Evolutionary conservation across 1,140 invertebrate genomes (phyloP).

Genomic region (Zaprionus nigranus): DNA sequence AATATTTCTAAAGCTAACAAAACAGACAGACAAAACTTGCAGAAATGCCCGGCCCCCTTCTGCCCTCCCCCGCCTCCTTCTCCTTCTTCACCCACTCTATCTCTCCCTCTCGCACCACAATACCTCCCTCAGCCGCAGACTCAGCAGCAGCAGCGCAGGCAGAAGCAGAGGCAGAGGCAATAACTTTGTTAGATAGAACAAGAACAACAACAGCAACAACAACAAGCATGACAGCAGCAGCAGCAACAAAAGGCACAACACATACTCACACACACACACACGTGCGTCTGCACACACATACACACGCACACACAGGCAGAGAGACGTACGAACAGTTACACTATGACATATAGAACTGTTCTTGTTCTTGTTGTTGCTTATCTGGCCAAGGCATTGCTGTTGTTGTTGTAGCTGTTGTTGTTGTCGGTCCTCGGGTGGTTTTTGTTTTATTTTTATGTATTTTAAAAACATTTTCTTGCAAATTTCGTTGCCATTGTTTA

Average conservation of each 20-base stretch:
- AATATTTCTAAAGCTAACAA: slow-evolving; percentile 81
- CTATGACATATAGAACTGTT: slow-evolving; percentile 76
- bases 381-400: slow-evolving; percentile 47
- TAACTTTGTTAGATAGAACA: slow-evolving; percentile 80
- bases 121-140: slow-evolving; percentile 40
- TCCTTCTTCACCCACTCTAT: not conserved
- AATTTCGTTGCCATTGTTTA: slow-evolving; percentile 37
- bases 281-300: slow-evolving; percentile 8
- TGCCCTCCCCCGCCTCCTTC: not conserved
- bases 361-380: slow-evolving; percentile 69
- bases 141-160: slow-evolving; percentile 46
- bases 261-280: slow-evolving; percentile 35
- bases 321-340: slow-evolving; percentile 54
- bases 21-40: slow-evolving; percentile 77
- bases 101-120: slow-evolving; percentile 7
- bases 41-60: slow-evolving; percentile 62
- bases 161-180: slow-evolving; percentile 59
- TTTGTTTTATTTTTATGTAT: slow-evolving; percentile 35
- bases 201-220: slow-evolving; percentile 38
- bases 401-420: slow-evolving; percentile 32
- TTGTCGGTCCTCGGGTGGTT: slow-evolving; percentile 32
- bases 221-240: slow-evolving; percentile 26
- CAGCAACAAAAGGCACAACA: slow-evolving; percentile 56
- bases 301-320: slow-evolving; percentile 23
- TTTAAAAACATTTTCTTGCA: slow-evolving; percentile 30